Evolutionary conservation across 2,797 vertebrate species (phyloP).

Genomic region (Sebastes itinus): DNA sequence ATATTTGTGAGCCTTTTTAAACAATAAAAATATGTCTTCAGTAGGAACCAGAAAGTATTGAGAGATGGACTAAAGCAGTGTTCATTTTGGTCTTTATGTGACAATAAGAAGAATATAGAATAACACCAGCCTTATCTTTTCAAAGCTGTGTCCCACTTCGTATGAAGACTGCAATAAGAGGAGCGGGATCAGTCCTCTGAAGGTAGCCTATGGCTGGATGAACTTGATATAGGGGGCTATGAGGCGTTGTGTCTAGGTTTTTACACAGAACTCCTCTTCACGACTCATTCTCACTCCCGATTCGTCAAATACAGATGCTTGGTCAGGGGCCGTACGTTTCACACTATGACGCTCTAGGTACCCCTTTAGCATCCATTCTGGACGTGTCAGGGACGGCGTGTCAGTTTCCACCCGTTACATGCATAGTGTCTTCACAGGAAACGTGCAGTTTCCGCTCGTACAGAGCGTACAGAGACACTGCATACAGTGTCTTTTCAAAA

Average conservation of each 20-base stretch:
- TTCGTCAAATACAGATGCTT: neutral
- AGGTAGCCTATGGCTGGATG: neutral
- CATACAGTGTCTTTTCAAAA: neutral
- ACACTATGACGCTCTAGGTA: neutral
- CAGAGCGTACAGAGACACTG: too few relatives aligned
- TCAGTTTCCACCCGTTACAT: neutral
- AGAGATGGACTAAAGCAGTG: neutral
- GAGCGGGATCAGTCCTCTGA: neutral
- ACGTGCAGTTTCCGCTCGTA: too few relatives aligned
- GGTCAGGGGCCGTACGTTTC: neutral
- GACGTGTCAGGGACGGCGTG: neutral
- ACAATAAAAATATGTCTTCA: neutral
- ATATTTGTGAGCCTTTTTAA: conserved; percentile 1
- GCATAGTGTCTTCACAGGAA: neutral
- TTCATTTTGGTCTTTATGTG: neutral
- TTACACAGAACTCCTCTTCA: neutral
- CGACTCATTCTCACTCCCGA: neutral
- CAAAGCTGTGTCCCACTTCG: neutral
- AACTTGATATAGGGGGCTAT: neutral
- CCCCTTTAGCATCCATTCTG: neutral
- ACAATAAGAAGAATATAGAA: neutral
- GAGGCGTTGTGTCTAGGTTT: neutral
- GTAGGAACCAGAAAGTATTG: neutral
- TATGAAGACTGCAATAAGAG: neutral
- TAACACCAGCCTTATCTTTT: neutral